Evolutionary conservation across 2,113 vertebrate genomes (phyloP).

Genomic region (Neoarius graeffei): DNA sequence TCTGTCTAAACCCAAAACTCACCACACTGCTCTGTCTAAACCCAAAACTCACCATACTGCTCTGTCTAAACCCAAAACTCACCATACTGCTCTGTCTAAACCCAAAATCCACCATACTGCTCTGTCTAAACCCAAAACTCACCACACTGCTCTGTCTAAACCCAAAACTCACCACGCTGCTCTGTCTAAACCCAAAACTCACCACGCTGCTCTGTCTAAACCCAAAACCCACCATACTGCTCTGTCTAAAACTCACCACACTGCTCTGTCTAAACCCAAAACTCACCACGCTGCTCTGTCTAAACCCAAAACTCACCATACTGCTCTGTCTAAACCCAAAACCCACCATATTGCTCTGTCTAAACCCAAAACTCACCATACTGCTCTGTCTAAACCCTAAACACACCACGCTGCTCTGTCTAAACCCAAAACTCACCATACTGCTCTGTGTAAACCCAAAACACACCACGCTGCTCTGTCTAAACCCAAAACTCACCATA

Average conservation of each 20-base stretch:
- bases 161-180: neutral
- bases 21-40: neutral
- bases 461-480: neutral
- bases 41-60: neutral
- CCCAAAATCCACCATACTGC: neutral
- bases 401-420: no score
- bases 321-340: neutral
- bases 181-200: neutral
- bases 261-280: neutral
- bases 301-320: neutral
- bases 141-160: neutral
- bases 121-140: neutral
- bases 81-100: neutral
- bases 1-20: neutral
- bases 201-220: neutral
- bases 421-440: neutral
- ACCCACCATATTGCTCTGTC: neutral
- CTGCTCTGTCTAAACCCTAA: no score
- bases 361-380: neutral
- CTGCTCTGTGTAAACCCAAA: neutral
- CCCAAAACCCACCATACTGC: no score
- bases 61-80: neutral
- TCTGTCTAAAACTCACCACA: neutral
- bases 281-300: no score
- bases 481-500: neutral